Evolutionary conservation across 2,888 invertebrate species (phyloP).

Genomic region (Lasius platythorax): DNA sequence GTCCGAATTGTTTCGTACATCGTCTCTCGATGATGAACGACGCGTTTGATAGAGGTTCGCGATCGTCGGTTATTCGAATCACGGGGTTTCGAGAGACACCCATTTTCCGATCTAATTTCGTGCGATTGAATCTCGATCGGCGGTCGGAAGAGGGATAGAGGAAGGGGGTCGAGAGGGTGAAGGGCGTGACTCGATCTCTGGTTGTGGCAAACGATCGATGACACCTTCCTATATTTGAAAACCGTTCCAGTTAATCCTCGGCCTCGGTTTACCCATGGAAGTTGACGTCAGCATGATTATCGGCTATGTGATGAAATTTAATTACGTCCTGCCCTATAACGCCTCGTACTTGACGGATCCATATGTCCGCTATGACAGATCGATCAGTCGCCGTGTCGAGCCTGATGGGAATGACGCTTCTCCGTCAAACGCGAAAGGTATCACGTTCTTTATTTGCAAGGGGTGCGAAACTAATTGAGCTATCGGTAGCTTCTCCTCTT

Average conservation of each 20-base stretch:
- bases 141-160: neutral
- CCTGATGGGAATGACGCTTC: constrained; percentile 42
- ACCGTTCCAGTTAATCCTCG: constrained; percentile 85
- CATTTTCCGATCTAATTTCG: constrained; percentile 63
- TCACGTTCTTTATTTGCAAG: constrained; percentile 32
- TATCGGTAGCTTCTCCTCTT: neutral
- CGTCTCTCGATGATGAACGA: neutral
- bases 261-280: constrained; percentile 87
- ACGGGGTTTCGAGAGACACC: constrained; percentile 27
- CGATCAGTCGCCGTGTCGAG: constrained; percentile 73
- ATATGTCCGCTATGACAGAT: constrained; percentile 86
- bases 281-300: constrained; percentile 85
- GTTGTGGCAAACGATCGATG: constrained; percentile 73
- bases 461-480: constrained; percentile 21
- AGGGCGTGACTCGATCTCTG: constrained; percentile 59
- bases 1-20: constrained; percentile 1
- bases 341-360: constrained; percentile 81
- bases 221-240: constrained; percentile 73
- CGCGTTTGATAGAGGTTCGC: constrained; percentile 16
- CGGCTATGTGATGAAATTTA: constrained; percentile 86
- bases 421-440: constrained; percentile 39
- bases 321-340: constrained; percentile 84
- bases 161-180: neutral
- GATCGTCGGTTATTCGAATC: constrained; percentile 26
- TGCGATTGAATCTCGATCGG: constrained; percentile 50